phyloP scores from a whole-genome alignment of 2,888 invertebrate species.

The Camponotus fellah region DNA sequence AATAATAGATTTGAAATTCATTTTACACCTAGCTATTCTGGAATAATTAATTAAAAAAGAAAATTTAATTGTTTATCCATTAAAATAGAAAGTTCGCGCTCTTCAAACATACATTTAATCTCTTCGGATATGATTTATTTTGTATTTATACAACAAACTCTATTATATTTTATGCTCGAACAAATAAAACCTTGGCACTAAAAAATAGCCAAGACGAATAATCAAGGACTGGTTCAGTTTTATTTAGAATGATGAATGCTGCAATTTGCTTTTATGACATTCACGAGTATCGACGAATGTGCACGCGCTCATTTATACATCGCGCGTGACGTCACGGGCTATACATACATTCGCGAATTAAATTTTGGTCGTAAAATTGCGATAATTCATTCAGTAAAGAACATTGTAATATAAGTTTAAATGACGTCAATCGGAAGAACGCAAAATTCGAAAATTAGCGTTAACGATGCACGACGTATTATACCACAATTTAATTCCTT shows the following conservation, averaged over 20 bases:
- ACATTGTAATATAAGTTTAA: not conserved
- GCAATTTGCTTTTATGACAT: slow-evolving; percentile 18
- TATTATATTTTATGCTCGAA: not conserved
- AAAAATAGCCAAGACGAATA: not conserved
- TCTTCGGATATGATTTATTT: not conserved
- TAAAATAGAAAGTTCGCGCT: slow-evolving; percentile 14
- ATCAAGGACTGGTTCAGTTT: slow-evolving; percentile 17
- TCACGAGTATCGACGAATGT: not conserved
- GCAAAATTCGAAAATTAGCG: not conserved
- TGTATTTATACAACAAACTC: not conserved
- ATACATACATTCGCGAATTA: not conserved
- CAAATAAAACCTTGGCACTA: slow-evolving; percentile 4
- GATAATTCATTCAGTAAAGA: slow-evolving; percentile 3
- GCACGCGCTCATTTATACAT: not conserved
- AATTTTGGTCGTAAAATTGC: slow-evolving; percentile 9
- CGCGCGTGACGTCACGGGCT: not conserved
- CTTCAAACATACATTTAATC: slow-evolving; percentile 1
- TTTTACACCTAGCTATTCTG: too few species aligned
- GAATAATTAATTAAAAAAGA: too few species aligned
- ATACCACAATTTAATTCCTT: slow-evolving; percentile 34
- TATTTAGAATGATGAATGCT: not conserved
- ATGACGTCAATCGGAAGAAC: not conserved
- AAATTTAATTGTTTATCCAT: not conserved
- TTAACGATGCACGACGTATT: slow-evolving; percentile 29
- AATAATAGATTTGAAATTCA: not conserved